These are phyloP conservation scores for Germaria angustata DNA, from an alignment of 2,888 invertebrate genomes.

Conservation along the genomic window DNA sequence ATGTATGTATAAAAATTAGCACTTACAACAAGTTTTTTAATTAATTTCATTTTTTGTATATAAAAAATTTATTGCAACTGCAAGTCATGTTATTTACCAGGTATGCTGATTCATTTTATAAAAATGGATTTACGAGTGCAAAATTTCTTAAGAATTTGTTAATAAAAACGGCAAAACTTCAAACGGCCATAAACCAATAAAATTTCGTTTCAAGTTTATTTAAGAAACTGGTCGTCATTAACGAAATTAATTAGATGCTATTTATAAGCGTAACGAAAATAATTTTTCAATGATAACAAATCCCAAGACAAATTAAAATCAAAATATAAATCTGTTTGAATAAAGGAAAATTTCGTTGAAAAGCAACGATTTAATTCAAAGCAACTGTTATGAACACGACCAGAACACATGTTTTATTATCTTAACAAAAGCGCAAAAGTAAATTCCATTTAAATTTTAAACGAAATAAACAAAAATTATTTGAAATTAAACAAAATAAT, in stretches of 20 bases:
- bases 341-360: not conserved
- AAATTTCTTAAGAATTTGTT: slow-evolving; percentile 25
- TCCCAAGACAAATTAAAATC: slow-evolving; percentile 17
- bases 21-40: slow-evolving; percentile 30
- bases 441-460: slow-evolving; percentile 5
- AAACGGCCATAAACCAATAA: slow-evolving; percentile 2
- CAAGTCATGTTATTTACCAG: not conserved
- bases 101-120: slow-evolving; percentile 3
- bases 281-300: slow-evolving; percentile 7
- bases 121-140: not conserved
- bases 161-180: slow-evolving; percentile 36
- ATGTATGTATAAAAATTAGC: slow-evolving; percentile 9
- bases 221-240: slow-evolving; percentile 3
- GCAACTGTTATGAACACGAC: not conserved
- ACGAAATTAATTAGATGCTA: slow-evolving; percentile 56
- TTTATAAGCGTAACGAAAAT: slow-evolving; percentile 39
- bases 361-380: not conserved
- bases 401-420: not conserved
- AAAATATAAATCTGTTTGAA: slow-evolving; percentile 8
- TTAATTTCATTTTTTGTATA: no score
- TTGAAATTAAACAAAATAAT: slow-evolving; percentile 27
- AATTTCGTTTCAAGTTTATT: not conserved
- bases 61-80: slow-evolving; percentile 11
- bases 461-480: slow-evolving; percentile 12
- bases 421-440: not conserved